phyloP scores from a whole-genome alignment of 2,888 invertebrate species.

The Agrilus cyanescens region DNA sequence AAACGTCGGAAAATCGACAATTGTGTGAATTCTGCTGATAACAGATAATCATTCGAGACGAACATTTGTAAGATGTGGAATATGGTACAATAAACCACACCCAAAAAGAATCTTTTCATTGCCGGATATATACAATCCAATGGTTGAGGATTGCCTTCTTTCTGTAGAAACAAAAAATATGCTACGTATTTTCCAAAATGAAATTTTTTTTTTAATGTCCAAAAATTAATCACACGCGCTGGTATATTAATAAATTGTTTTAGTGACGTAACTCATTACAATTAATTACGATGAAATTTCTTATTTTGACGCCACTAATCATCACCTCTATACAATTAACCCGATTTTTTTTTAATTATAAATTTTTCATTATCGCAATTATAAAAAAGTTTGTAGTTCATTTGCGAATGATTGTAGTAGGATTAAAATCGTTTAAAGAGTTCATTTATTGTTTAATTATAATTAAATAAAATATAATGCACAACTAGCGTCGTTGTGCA shows the following conservation, averaged over 20 bases:
- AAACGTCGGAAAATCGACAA: conserved; percentile 47
- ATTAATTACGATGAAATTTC: background rate
- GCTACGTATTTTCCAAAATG: background rate
- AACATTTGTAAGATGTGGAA: conserved; percentile 62
- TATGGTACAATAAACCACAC: conserved; percentile 58
- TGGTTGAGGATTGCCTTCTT: conserved; percentile 11
- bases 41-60: conserved; percentile 63
- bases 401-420: too few species aligned
- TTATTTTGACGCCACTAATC: background rate
- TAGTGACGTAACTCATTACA: too few species aligned
- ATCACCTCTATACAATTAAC: too few species aligned
- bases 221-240: too few species aligned
- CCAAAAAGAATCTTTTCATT: conserved; percentile 49
- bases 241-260: background rate
- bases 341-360: too few species aligned
- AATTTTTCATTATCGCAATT: too few species aligned
- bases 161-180: background rate
- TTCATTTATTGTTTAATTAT: too few species aligned
- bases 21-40: conserved; percentile 48
- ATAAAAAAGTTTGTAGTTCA: too few species aligned
- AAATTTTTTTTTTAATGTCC: too few species aligned
- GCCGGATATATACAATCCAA: conserved; percentile 41
- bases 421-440: too few species aligned
- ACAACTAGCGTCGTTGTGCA: too few species aligned
- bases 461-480: too few species aligned